Conservation (phyloP, 2,797 vertebrate genomes). For the Dermochelys coriacea region DNA sequence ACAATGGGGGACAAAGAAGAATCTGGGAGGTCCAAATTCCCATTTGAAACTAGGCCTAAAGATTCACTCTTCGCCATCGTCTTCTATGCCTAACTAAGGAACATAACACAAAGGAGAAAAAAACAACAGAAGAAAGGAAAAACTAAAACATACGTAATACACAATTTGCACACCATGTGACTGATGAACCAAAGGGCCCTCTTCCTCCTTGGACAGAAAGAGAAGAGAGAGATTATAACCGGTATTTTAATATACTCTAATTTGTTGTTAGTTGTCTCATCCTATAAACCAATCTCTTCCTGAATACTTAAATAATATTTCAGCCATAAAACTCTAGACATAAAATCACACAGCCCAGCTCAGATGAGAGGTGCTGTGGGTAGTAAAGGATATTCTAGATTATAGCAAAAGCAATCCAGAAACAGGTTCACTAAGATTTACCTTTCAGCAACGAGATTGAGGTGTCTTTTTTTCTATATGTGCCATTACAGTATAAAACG, state of each 20-base stretch:
- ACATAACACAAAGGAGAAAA: background rate
- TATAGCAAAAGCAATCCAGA: background rate
- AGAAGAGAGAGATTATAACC: conserved; percentile 38
- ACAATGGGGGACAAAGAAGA: background rate
- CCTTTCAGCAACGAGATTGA: background rate
- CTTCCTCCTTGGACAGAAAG: conserved; percentile 63
- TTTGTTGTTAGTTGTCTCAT: background rate
- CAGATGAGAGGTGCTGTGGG: background rate
- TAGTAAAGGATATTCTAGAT: background rate
- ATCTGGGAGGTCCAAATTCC: no score
- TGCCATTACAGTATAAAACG: background rate
- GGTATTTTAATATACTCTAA: background rate
- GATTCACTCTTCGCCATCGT: background rate
- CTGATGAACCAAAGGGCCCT: background rate
- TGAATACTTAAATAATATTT: fast-evolving
- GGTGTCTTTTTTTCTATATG: background rate
- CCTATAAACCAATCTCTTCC: background rate
- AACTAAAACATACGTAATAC: conserved; percentile 70
- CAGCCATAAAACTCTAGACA: fast-evolving
- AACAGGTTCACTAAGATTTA: background rate
- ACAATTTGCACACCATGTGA: conserved; percentile 38
- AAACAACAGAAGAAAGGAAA: background rate
- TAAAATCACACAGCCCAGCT: background rate
- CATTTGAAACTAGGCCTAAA: background rate
- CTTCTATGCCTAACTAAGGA: background rate